Base-by-base conservation (phyloP, 2,113 vertebrate genomes). In the Clarias magur region DNA sequence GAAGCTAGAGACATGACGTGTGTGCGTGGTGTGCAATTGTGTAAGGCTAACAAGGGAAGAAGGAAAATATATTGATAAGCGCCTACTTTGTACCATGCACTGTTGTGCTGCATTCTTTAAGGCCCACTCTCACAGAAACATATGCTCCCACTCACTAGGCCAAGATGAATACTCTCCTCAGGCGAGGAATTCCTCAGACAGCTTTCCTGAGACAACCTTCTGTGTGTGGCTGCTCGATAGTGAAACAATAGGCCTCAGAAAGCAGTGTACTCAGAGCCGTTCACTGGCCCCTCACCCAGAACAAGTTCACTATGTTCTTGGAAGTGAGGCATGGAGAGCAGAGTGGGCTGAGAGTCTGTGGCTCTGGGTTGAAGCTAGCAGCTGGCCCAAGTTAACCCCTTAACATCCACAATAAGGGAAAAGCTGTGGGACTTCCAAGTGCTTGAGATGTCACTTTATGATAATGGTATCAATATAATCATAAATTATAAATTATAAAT, bases 241-340 rank as follows among this genome's bases (percentile, higher is more conserved):
- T 75, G 25, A 73, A 75, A 82, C 79, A 87, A 70, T 87, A 70
- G 57, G 84, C 72, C 72, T 78, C 42, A 85, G 84, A 76, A 59
- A 85, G 34, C 38, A 21, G 59, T 76, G 72, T 85, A 56, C 72
- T 63, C 25, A 78, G 54, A 85, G 48, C 65, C 10, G 21, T 62
- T 19, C 59, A 62, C 57, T 62, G 57, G 79, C 57, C 19, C 34
- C 30, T 62, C 62, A 81, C 57, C 27, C 34, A 72, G 82, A 70
- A 68, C 53, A 12, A 72, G 67, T 72, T 56, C 67, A 57, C 17
- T 25, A 11, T 65, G 84, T 85, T 85, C 84, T 72, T 76, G 70
- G 84, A 85, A 85, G 23, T 21, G 57, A 85, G 72, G 13, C 59
- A 25, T 57, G 48, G 59, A 78, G 72, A 54, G 21, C 15, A 65